phyloP scores from a whole-genome alignment of 1,140 invertebrate genomes.

The Popillia japonica region DNA sequence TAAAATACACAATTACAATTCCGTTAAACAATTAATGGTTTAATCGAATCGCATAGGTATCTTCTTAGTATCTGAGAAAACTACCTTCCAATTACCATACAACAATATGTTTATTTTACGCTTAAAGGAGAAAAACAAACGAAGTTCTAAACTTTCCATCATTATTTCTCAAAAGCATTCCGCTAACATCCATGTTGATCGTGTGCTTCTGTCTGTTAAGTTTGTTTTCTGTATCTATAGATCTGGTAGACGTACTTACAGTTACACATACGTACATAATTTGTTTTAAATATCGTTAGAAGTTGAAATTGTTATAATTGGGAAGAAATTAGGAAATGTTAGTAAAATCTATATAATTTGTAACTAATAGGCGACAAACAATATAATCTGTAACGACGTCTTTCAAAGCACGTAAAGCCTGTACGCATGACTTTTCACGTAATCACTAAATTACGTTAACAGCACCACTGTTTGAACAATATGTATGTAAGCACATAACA shows the following conservation, averaged over 20 bases:
- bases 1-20: no score
- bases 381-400: no score
- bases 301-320: no score
- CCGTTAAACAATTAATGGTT: background rate
- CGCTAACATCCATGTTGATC: background rate
- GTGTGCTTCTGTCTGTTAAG: background rate
- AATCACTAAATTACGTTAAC: no score
- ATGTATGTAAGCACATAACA: no score
- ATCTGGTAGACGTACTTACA: background rate
- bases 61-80: background rate
- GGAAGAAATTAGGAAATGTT: no score
- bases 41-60: background rate
- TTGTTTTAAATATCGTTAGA: background rate
- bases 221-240: background rate
- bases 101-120: background rate
- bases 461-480: no score
- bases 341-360: no score
- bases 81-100: background rate
- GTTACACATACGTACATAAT: background rate
- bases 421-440: no score
- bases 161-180: background rate
- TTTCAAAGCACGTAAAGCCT: no score
- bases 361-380: no score
- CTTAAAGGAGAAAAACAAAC: conserved; percentile 6
- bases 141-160: background rate